phyloP scores from a whole-genome alignment of 2,113 vertebrate genomes.

The Apaloderma vittatum region DNA sequence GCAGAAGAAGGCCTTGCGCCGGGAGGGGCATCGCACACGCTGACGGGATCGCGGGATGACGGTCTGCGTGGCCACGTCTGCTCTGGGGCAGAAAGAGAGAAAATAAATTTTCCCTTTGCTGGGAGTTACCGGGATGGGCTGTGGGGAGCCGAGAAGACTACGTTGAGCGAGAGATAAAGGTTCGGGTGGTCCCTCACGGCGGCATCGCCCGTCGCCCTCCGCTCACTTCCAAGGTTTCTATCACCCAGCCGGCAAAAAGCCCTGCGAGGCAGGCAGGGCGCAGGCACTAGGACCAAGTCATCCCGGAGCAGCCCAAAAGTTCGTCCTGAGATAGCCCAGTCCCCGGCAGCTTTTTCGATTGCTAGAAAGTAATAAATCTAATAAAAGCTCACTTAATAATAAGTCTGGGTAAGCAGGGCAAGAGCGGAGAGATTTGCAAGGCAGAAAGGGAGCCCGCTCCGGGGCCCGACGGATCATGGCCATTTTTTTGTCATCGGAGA shows the following conservation, averaged over 20 bases:
- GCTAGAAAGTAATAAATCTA: background rate
- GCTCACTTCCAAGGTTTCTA: rapidly evolving
- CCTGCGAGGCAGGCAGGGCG: rapidly evolving
- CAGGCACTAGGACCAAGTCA: background rate
- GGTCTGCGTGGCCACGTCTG: background rate
- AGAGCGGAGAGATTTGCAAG: rapidly evolving
- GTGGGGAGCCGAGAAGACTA: background rate
- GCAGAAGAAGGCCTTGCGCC: background rate
- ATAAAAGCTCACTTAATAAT: background rate
- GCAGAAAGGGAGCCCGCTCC: background rate
- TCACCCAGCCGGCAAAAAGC: background rate
- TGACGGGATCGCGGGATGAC: background rate
- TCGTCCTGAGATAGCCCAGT: background rate
- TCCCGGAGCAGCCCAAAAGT: background rate
- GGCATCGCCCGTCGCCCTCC: rapidly evolving
- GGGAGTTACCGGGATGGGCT: background rate
- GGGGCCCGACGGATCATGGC: rapidly evolving
- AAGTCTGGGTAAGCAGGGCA: background rate
- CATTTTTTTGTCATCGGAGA: background rate
- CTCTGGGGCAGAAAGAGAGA: background rate
- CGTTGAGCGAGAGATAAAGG: background rate
- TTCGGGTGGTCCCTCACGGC: background rate
- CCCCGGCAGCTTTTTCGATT: background rate
- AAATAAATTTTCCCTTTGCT: background rate
- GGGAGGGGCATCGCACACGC: background rate